Evolutionary conservation across 2,113 vertebrate species (phyloP).

Genomic region (Dipodomys merriami): DNA sequence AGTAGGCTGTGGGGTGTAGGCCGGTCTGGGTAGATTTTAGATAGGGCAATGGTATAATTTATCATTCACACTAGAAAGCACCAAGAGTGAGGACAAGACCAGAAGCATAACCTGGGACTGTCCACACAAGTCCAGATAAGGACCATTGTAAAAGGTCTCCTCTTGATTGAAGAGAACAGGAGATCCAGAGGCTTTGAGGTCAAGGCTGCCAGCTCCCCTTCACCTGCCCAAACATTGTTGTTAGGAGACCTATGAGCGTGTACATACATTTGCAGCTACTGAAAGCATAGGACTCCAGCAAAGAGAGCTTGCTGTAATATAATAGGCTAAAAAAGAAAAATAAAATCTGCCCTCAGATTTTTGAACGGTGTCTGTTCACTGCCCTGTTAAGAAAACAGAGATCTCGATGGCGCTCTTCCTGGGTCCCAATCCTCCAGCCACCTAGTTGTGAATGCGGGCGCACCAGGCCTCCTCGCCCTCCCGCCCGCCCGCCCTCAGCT

Average conservation of each 20-base stretch:
- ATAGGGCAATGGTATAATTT: neutral
- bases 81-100: neutral
- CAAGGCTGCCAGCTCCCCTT: too few relatives aligned
- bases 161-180: neutral
- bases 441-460: neutral
- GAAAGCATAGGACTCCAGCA: neutral
- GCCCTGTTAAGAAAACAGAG: neutral
- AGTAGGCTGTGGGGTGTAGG: neutral
- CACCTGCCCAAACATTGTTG: neutral
- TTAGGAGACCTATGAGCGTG: neutral
- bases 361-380: neutral
- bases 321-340: neutral
- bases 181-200: neutral
- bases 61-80: neutral
- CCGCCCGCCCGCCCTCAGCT: neutral
- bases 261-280: fast-evolving
- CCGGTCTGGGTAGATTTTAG: neutral
- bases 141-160: neutral
- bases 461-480: neutral
- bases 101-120: neutral
- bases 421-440: neutral
- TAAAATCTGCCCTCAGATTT: neutral
- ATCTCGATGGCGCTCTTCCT: neutral
- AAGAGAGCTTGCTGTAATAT: neutral
- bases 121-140: neutral